Conservation (phyloP, 2,888 invertebrate genomes). For the Xestia rhomboidea region DNA sequence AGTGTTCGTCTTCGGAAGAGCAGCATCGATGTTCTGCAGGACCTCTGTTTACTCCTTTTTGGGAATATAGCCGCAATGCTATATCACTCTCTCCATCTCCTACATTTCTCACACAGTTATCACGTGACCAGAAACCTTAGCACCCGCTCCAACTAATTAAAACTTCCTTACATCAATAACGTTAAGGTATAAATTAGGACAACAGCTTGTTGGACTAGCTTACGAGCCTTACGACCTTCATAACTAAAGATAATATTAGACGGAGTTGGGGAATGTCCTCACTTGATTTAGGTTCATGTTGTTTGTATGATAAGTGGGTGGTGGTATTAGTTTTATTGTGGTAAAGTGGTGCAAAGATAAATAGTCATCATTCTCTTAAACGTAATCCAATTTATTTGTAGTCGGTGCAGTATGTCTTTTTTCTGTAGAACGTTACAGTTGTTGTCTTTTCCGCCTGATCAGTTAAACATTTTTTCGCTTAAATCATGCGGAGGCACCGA, state of each 20-base stretch:
- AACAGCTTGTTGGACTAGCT: conserved; percentile 30
- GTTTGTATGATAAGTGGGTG: conserved; percentile 1
- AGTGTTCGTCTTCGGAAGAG: not conserved
- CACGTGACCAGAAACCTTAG: conserved; percentile 6
- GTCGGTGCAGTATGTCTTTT: not conserved
- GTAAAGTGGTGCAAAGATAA: not conserved
- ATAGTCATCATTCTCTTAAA: not conserved
- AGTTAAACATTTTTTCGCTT: no score
- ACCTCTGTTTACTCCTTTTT: not conserved
- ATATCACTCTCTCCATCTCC: not conserved
- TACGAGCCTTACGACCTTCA: conserved; percentile 17
- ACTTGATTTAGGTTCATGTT: conserved; percentile 21
- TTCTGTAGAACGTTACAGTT: no score
- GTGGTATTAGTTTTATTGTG: not conserved
- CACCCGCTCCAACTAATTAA: conserved; percentile 32
- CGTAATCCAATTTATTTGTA: no score
- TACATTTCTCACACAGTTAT: not conserved
- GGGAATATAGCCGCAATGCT: not conserved
- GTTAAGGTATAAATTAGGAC: conserved; percentile 41
- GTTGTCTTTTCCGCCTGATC: no score
- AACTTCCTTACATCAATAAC: conserved; percentile 51
- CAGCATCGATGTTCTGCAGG: not conserved
- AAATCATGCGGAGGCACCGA: no score
- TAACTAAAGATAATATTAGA: conserved; percentile 24
- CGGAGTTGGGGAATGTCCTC: conserved; percentile 5